Evolutionary conservation across 2,797 vertebrate species (phyloP).

Genomic region (Mormyrus proboscirostris): DNA sequence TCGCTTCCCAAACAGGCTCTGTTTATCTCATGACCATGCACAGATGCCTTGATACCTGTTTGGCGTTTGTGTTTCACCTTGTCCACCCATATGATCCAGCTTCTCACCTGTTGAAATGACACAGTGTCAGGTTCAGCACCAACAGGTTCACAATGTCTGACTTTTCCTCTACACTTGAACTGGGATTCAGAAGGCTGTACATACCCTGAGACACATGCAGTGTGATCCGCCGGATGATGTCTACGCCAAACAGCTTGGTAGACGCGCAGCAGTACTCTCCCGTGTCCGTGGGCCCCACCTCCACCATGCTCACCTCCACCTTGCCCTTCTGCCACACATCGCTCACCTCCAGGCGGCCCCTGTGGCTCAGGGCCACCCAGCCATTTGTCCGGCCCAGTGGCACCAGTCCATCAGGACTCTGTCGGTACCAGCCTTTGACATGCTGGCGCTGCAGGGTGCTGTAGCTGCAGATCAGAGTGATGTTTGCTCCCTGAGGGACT

Average conservation of each 20-base stretch:
- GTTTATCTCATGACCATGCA: neutral
- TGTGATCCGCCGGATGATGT: neutral
- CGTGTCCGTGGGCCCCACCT: neutral
- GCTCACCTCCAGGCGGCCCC: neutral
- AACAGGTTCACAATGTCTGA: neutral
- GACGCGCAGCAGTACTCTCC: neutral
- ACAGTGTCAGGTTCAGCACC: neutral
- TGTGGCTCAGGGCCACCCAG: constrained; percentile 9
- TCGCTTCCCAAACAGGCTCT: neutral
- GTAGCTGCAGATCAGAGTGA: constrained; percentile 12
- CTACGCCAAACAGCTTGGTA: neutral
- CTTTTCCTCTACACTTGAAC: neutral
- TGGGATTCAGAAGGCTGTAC: neutral
- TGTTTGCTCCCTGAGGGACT: neutral
- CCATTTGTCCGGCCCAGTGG: constrained; percentile 9
- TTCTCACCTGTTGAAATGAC: neutral
- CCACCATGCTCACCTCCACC: neutral
- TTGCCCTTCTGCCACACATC: neutral
- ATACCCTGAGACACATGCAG: constrained; percentile 1
- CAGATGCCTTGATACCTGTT: neutral
- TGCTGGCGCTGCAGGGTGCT: neutral
- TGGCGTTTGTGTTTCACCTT: neutral
- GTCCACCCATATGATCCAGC: neutral
- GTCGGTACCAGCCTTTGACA: constrained; percentile 2
- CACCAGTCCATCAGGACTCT: neutral